Percentiles rank a stretch among this genome's conserved stretches.
Conservation (phyloP, 2,888 invertebrate species). For the Barypeithes pellucidus region DNA sequence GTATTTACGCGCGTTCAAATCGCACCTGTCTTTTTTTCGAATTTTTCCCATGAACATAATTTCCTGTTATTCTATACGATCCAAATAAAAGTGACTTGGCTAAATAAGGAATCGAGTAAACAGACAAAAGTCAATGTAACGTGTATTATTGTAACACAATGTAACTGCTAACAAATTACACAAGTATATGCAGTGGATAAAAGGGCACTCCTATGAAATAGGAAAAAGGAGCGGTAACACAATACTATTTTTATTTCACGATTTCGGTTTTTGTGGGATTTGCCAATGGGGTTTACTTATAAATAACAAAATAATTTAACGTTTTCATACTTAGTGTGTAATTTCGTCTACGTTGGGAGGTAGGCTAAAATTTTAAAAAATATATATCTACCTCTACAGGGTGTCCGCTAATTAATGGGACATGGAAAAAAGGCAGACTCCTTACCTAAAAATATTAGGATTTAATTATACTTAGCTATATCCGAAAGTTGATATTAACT, state of each 20-base stretch:
- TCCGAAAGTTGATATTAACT: no score
- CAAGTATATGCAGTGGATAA: constrained; percentile 22
- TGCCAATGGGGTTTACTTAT: background rate
- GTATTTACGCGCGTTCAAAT: no score
- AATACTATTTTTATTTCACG: constrained; percentile 32
- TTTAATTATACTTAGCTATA: no score
- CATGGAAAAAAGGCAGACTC: no score
- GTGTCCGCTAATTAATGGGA: no score
- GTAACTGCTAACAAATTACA: constrained; percentile 36
- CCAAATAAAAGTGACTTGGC: constrained; percentile 30
- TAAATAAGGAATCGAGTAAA: constrained; percentile 33
- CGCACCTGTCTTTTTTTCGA: background rate
- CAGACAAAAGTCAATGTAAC: constrained; percentile 31
- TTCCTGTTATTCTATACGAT: constrained; percentile 19
- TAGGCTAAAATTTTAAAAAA: no score
- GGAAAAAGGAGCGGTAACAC: constrained; percentile 37
- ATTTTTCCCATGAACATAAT: constrained; percentile 7
- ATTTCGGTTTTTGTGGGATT: constrained; percentile 11
- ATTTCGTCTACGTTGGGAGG: no score
- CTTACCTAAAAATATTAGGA: no score
- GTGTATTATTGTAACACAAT: constrained; percentile 27
- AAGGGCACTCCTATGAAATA: constrained; percentile 37
- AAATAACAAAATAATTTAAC: background rate
- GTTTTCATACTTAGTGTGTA: no score
- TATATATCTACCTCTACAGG: no score